These are phyloP conservation scores for Tridacna crocea DNA, from an alignment of 2,888 invertebrate genomes.

Conservation along the genomic window DNA sequence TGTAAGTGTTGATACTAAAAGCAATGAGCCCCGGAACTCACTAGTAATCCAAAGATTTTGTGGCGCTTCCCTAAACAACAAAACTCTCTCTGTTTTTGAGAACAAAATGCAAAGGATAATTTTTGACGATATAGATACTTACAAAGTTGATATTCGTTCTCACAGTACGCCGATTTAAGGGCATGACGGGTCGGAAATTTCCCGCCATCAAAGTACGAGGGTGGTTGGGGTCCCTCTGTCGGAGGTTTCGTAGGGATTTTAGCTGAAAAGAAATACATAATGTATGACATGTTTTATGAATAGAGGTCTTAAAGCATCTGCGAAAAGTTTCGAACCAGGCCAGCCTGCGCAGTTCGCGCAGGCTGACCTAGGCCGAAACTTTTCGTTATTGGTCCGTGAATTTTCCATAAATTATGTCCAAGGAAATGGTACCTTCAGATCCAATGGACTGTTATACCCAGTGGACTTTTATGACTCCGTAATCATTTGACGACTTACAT, in stretches of 20 bases:
- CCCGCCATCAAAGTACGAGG: constrained; percentile 89
- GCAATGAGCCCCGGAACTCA: too few species aligned
- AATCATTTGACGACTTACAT: too few species aligned
- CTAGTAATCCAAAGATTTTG: too few species aligned
- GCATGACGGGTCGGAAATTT: constrained; percentile 97
- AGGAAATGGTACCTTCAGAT: too few species aligned
- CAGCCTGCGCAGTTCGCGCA: neutral
- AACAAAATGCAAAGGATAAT: too few species aligned
- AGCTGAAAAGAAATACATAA: constrained; percentile 62
- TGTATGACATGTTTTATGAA: too few species aligned
- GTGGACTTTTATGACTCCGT: too few species aligned
- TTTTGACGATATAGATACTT: constrained; percentile 41
- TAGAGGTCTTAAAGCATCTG: neutral
- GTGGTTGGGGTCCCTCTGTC: constrained; percentile 71
- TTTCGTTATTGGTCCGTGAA: neutral
- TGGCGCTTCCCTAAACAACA: too few species aligned
- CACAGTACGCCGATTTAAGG: constrained; percentile 95
- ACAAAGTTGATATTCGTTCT: constrained; percentile 98
- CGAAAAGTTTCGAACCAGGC: neutral
- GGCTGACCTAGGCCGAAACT: neutral
- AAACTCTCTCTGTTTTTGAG: too few species aligned
- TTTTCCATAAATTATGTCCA: too few species aligned
- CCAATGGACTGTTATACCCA: too few species aligned
- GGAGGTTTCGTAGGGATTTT: constrained; percentile 67
- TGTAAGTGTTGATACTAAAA: too few species aligned